These are phyloP conservation scores for Cyphomyrus discorhynchus DNA, from an alignment of 2,113 vertebrate species.

Conservation along the genomic window DNA sequence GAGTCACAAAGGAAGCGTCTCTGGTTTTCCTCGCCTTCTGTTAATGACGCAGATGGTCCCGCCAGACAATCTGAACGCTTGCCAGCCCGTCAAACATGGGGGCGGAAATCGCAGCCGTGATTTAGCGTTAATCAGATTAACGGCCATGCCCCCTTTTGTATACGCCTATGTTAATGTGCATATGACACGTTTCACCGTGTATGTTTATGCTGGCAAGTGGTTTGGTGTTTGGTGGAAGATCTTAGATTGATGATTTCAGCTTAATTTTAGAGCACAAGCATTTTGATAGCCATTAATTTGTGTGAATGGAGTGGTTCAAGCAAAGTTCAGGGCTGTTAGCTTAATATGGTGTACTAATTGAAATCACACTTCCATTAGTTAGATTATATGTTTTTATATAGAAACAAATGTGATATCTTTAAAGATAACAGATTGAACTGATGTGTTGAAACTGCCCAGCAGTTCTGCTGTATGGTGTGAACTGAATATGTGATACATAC, in stretches of 20 bases:
- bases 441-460: background rate
- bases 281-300: background rate
- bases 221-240: background rate
- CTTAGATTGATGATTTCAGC: background rate
- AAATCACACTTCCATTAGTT: constrained; percentile 2
- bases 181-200: background rate
- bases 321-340: background rate
- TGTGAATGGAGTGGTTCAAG: background rate
- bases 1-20: background rate
- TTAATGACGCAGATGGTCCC: background rate
- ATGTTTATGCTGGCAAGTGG: background rate
- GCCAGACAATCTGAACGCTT: background rate
- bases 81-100: background rate
- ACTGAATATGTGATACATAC: background rate
- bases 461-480: background rate
- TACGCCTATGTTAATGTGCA: background rate
- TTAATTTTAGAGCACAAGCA: background rate
- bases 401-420: background rate
- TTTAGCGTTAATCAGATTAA: background rate
- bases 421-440: background rate
- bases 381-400: background rate
- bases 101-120: background rate
- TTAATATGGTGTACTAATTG: constrained; percentile 7
- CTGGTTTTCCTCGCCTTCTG: background rate
- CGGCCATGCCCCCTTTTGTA: background rate